Evolutionary conservation across 2,888 invertebrate species (phyloP).

Genomic region (Aporophyla nigra): DNA sequence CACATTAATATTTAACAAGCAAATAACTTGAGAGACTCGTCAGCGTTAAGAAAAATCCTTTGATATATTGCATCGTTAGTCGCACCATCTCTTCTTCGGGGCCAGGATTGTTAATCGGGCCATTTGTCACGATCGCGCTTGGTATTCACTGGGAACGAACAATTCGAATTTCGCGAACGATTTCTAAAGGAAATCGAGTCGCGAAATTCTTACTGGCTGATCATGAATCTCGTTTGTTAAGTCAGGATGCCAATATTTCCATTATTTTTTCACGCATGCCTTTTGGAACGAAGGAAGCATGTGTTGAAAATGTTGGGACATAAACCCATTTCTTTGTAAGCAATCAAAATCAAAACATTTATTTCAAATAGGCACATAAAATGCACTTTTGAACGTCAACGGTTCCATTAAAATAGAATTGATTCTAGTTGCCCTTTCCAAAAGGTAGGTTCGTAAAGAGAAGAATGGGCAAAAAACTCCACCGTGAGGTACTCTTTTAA

Average conservation of each 20-base stretch:
- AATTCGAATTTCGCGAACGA: conserved; percentile 85
- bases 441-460: too few relatives aligned
- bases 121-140: conserved; percentile 89
- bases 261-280: conserved; percentile 7
- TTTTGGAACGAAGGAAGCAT: neutral
- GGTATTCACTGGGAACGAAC: conserved; percentile 83
- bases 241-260: conserved; percentile 59
- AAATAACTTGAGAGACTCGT: conserved; percentile 80
- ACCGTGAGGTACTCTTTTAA: too few relatives aligned
- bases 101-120: conserved; percentile 88
- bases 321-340: too few relatives aligned
- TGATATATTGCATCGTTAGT: conserved; percentile 90
- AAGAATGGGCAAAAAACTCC: too few relatives aligned
- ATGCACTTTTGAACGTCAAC: too few relatives aligned
- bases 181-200: conserved; percentile 78
- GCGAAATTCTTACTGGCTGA: conserved; percentile 69
- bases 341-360: too few relatives aligned
- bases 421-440: too few relatives aligned
- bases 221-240: conserved; percentile 66
- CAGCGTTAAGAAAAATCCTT: conserved; percentile 87
- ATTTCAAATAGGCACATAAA: too few relatives aligned
- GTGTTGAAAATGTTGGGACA: too few relatives aligned
- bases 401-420: too few relatives aligned
- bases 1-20: conserved; percentile 79
- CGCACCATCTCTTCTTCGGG: conserved; percentile 86